phyloP scores from a whole-genome alignment of 2,113 vertebrate genomes.

The Silurus asotus region DNA sequence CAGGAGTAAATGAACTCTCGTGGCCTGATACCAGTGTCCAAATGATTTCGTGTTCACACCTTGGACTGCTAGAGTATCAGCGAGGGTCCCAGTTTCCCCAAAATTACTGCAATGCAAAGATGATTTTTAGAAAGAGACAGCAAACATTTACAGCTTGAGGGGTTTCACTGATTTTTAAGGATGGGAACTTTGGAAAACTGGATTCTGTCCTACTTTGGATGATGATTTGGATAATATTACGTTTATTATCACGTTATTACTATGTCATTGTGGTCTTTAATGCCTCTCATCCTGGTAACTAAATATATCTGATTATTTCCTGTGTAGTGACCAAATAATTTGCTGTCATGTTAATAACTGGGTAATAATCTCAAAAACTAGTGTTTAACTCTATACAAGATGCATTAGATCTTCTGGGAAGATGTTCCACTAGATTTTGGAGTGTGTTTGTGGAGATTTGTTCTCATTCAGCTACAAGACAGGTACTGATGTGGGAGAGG shows the following conservation, averaged over 20 bases:
- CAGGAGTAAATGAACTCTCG: background rate
- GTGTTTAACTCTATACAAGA: background rate
- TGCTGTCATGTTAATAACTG: background rate
- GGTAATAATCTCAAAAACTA: background rate
- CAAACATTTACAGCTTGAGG: background rate
- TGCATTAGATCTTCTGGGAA: background rate
- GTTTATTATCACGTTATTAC: background rate
- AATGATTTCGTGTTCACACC: background rate
- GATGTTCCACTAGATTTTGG: too few relatives aligned
- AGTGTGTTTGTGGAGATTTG: too few relatives aligned
- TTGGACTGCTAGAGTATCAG: background rate
- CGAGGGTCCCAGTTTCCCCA: background rate
- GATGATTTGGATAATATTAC: background rate
- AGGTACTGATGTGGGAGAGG: too few relatives aligned
- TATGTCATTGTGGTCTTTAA: background rate
- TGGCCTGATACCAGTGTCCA: background rate
- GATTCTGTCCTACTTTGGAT: background rate
- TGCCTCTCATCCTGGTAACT: background rate
- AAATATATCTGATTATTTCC: background rate
- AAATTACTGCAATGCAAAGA: background rate
- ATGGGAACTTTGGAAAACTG: background rate
- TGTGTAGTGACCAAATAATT: background rate
- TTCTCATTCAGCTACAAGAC: too few relatives aligned
- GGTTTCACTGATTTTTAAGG: background rate
- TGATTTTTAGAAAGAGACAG: background rate